Conservation (phyloP, 2,888 invertebrate genomes). For the Torymus aiolomorphi region DNA sequence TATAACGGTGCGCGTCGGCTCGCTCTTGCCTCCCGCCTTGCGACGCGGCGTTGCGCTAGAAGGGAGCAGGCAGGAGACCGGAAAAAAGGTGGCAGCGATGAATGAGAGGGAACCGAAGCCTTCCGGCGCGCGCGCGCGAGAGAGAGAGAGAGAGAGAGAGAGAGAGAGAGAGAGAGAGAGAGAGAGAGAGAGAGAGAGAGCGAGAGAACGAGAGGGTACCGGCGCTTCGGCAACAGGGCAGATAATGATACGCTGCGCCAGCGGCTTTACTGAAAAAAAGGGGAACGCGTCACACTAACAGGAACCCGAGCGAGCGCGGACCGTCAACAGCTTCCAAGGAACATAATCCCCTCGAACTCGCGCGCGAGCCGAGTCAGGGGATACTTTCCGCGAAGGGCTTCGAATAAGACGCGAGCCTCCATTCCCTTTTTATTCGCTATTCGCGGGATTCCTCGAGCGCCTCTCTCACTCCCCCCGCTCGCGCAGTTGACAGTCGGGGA, state of each 20-base stretch:
- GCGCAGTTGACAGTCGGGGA: too few relatives aligned
- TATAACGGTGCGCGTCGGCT: too few relatives aligned
- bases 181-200: too few relatives aligned
- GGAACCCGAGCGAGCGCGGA: slow-evolving; percentile 63
- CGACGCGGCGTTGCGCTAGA: neutral
- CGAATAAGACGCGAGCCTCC: neutral
- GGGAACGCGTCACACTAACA: slow-evolving; percentile 67
- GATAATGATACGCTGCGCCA: slow-evolving; percentile 65
- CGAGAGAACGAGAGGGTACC: neutral
- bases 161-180: neutral
- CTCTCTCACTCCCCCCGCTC: too few relatives aligned
- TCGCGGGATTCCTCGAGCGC: too few relatives aligned
- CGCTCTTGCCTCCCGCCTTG: too few relatives aligned
- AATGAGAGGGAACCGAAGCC: slow-evolving; percentile 5
- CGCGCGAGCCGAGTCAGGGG: slow-evolving; percentile 60
- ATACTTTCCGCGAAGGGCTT: slow-evolving; percentile 58
- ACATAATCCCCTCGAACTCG: slow-evolving; percentile 48
- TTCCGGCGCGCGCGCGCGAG: slow-evolving; percentile 9
- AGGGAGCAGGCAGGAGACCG: neutral
- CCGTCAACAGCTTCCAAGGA: slow-evolving; percentile 64
- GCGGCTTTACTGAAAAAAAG: slow-evolving; percentile 65
- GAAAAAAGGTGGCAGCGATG: neutral
- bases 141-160: neutral
- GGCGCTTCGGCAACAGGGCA: slow-evolving; percentile 38
- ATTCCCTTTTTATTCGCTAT: too few relatives aligned